Evolutionary conservation across 2,797 vertebrate species (phyloP), one percentile per base, ranked within the genome.

Genomic region (Sebastiscus albofasciatus): DNA sequence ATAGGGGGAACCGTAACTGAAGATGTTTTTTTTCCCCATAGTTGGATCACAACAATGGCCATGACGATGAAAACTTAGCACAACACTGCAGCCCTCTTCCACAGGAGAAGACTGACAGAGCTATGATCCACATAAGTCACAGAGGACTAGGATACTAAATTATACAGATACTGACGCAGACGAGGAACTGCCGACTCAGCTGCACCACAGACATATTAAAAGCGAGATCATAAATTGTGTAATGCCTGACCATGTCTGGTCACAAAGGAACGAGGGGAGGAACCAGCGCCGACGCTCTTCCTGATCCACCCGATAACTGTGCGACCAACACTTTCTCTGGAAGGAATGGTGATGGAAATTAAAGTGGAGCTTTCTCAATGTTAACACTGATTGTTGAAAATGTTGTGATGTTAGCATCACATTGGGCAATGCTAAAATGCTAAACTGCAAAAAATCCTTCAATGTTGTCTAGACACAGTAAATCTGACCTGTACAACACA

Each of bases 151-250:
- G 79, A 86, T 68, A 73, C 82, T 94, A 90, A 92, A 94, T 92
- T 89, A 91, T 91, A 91, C 71, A 91, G 85, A 83, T 60, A 33
- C 34, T 91, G 88, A 90, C 42, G 83, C 81, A 89, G 80, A 54
- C 80, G 66, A 64, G 74, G 75, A 86, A 85, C 58, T 78, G 90
- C 86, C 6, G 73, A 91, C 84, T 94, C 90, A 92, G 92, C 87
- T 65, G 77, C 73, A 69, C 54, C 75, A 67, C 72, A 80, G 86
- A 83, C 81, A 81, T 84, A 84, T 84, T 78, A 68, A 85, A 89
- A 89, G 75, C 60, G 42, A 72, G 77, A 80, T 82, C 76, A 90
- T 87, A 87, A 91, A 90, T 77, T 61, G 82, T 73, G 70, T 39
- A 83, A 73, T 2, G 68, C 59, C 76, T 31, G 66, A 54, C 29